These are phyloP conservation scores for Grapholita molesta DNA, from an alignment of 1,140 invertebrate genomes.

Conservation along the genomic window DNA sequence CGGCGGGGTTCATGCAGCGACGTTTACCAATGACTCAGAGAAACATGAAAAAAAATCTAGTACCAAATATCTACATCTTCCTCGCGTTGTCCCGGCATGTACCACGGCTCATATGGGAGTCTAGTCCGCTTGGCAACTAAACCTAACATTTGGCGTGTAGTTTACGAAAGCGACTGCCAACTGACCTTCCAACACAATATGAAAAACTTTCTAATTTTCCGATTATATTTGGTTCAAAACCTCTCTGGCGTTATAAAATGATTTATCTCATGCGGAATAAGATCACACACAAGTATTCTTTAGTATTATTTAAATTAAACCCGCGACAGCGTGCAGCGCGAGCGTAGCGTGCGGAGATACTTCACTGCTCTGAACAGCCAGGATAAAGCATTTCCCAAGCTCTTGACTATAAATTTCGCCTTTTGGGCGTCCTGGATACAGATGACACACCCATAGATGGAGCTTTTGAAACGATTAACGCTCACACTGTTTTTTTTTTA, in stretches of 20 bases:
- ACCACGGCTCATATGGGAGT: no score
- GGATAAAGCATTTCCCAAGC: conserved; percentile 4
- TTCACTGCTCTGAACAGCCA: background rate
- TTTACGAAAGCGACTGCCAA: no score
- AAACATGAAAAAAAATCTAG: no score
- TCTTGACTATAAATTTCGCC: conserved; percentile 2
- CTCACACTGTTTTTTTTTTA: background rate
- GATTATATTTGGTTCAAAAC: background rate
- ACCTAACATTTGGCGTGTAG: no score
- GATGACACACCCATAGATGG: background rate
- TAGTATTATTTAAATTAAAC: conserved; percentile 1
- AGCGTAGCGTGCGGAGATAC: background rate
- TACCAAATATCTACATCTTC: no score
- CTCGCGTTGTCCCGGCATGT: no score
- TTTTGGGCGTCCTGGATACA: background rate
- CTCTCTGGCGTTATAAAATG: background rate
- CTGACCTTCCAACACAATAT: no score
- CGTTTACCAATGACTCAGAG: background rate
- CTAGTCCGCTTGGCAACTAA: no score
- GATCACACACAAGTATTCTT: background rate
- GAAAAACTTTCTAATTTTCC: no score
- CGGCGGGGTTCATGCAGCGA: background rate
- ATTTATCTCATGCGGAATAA: background rate
- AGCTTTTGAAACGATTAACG: background rate
- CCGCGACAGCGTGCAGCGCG: background rate